These are phyloP conservation scores for Oreotrochilus melanogaster DNA, from an alignment of 2,113 vertebrate species.

Conservation along the genomic window DNA sequence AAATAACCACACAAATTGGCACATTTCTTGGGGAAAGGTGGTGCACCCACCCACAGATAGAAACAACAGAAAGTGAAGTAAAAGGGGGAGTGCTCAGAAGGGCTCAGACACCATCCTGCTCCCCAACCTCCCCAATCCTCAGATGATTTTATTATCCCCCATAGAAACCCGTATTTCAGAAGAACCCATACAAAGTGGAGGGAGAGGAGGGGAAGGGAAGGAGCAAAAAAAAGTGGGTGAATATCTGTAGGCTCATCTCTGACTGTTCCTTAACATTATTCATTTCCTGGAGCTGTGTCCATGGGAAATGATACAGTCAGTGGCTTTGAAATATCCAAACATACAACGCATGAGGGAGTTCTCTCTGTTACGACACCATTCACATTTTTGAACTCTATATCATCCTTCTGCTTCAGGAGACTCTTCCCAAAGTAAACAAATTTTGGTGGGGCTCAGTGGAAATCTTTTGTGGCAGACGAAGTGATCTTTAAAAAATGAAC, in stretches of 20 bases:
- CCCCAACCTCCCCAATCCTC: not conserved
- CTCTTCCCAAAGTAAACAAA: constrained; percentile 57
- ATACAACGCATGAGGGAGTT: constrained; percentile 23
- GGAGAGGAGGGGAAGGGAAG: not conserved
- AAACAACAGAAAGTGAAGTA: not conserved
- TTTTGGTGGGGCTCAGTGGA: constrained; percentile 45
- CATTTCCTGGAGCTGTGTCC: constrained; percentile 11
- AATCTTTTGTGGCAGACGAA: constrained; percentile 8
- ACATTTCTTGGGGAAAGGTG: not conserved
- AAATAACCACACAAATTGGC: not conserved
- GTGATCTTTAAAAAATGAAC: not conserved
- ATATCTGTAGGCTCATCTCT: constrained; percentile 29
- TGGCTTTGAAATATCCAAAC: not conserved
- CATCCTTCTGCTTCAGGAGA: constrained; percentile 27
- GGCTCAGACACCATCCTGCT: not conserved
- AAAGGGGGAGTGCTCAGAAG: not conserved
- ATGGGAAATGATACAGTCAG: not conserved
- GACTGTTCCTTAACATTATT: not conserved
- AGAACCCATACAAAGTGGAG: not conserved
- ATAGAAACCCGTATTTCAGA: not conserved
- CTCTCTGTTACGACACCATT: constrained; percentile 11
- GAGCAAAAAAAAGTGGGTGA: not conserved
- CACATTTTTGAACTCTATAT: constrained; percentile 53
- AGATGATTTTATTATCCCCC: not conserved
- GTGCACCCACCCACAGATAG: accelerated